phyloP scores from a whole-genome alignment of 1,140 invertebrate species.

The Pachyrhynchus sulphureomaculatus region DNA sequence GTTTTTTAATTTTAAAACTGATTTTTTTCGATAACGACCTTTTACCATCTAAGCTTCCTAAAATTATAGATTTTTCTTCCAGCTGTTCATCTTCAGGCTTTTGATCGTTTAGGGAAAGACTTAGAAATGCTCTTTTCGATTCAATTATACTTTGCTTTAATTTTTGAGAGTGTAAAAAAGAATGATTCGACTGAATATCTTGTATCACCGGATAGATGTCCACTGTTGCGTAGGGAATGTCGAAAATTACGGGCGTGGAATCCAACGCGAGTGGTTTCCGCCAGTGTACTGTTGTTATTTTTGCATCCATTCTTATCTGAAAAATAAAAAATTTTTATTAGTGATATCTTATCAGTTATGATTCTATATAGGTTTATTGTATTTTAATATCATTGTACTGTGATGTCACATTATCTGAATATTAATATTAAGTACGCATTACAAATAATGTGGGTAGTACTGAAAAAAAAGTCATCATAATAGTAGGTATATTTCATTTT shows the following conservation, averaged over 20 bases:
- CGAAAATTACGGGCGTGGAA: constrained; percentile 15
- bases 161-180: constrained; percentile 35
- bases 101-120: constrained; percentile 18
- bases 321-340: constrained; percentile 17
- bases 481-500: too few relatives aligned
- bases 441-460: too few relatives aligned
- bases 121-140: constrained; percentile 37
- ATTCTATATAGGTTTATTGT: background rate
- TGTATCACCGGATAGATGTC: constrained; percentile 3
- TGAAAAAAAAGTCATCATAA: too few relatives aligned
- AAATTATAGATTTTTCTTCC: constrained; percentile 18
- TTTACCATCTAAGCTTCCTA: constrained; percentile 5
- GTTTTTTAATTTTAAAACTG: constrained; percentile 46
- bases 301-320: constrained; percentile 34
- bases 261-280: constrained; percentile 31
- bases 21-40: constrained; percentile 38
- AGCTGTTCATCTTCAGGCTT: constrained; percentile 29
- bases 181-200: constrained; percentile 26
- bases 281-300: constrained; percentile 35
- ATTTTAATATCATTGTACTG: background rate
- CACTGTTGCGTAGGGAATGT: constrained; percentile 15
- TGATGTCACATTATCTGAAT: background rate
- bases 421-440: too few relatives aligned
- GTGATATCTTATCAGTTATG: background rate
- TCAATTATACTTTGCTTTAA: constrained; percentile 33